These are phyloP conservation scores for Clupea harengus DNA, from an alignment of 2,113 vertebrate genomes.

Conservation along the genomic window DNA sequence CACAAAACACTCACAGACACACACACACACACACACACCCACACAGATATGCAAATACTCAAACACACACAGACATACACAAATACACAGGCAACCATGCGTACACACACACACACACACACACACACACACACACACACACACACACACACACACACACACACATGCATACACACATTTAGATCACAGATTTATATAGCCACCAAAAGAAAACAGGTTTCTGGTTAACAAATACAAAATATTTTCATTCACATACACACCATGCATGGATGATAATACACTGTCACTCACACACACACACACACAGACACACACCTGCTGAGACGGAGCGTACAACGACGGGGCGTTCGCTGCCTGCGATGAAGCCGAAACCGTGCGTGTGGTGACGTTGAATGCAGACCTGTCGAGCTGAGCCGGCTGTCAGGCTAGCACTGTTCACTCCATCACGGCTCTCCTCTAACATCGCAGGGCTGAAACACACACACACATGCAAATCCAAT, in stretches of 20 bases:
- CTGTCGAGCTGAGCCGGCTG: slow-evolving; percentile 85
- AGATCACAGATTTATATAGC: too few species aligned
- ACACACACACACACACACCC: neutral
- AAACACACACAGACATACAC: neutral
- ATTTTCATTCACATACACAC: slow-evolving; percentile 44
- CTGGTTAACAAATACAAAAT: too few species aligned
- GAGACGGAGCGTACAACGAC: slow-evolving; percentile 92
- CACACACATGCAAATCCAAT: neutral
- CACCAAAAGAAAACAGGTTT: too few species aligned
- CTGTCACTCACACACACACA: slow-evolving; percentile 26
- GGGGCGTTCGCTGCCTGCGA: slow-evolving; percentile 91
- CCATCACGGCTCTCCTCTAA: slow-evolving; percentile 78
- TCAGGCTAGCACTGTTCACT: slow-evolving; percentile 94
- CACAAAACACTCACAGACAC: neutral
- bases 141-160: slow-evolving; percentile 15
- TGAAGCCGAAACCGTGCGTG: slow-evolving; percentile 89
- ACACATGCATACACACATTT: too few species aligned
- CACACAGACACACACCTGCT: slow-evolving; percentile 71
- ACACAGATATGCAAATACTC: neutral
- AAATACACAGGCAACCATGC: slow-evolving; percentile 15
- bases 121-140: slow-evolving; percentile 59
- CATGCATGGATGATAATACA: neutral
- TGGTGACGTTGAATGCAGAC: slow-evolving; percentile 89
- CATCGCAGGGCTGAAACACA: neutral
- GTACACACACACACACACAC: slow-evolving; percentile 19